Evolutionary conservation across 2,113 vertebrate species (phyloP).

Genomic region (Gadus chalcogrammus): DNA sequence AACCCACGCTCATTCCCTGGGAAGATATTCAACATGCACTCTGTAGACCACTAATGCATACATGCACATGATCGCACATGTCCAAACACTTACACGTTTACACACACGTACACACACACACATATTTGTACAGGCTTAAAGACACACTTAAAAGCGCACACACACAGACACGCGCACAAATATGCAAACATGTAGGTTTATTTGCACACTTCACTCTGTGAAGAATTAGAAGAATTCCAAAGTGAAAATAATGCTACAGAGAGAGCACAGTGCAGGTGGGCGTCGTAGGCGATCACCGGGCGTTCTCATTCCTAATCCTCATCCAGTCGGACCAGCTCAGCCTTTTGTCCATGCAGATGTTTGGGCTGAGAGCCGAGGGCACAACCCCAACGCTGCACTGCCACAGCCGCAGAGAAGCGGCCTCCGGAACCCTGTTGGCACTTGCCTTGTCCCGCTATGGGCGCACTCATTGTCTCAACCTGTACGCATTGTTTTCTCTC

Average conservation of each 20-base stretch:
- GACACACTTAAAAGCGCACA: neutral
- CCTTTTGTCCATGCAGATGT: conserved; percentile 98
- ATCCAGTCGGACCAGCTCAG: conserved; percentile 80
- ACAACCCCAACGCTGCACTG: conserved; percentile 50
- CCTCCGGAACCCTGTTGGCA: conserved; percentile 83
- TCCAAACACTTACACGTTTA: conserved; percentile 22
- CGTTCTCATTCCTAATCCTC: conserved; percentile 72
- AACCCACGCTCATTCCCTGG: conserved; percentile 34
- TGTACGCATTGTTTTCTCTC: conserved; percentile 88
- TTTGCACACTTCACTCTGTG: neutral
- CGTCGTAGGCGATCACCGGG: conserved; percentile 24
- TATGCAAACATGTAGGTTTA: conserved; percentile 19
- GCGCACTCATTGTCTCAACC: conserved; percentile 96
- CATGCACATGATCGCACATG: conserved; percentile 3
- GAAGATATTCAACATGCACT: conserved; percentile 28
- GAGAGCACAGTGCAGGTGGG: conserved; percentile 31
- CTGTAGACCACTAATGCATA: neutral
- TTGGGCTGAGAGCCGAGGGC: conserved; percentile 80
- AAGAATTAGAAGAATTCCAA: neutral
- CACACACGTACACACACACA: conserved; percentile 1
- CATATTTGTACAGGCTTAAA: too few relatives aligned
- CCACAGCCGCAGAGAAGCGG: conserved; percentile 66
- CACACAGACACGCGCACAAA: conserved; percentile 9
- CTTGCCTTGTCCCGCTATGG: conserved; percentile 83
- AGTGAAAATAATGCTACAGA: conserved; percentile 18